Evolutionary conservation across 2,113 vertebrate genomes (phyloP).

Genomic region (Natator depressus): DNA sequence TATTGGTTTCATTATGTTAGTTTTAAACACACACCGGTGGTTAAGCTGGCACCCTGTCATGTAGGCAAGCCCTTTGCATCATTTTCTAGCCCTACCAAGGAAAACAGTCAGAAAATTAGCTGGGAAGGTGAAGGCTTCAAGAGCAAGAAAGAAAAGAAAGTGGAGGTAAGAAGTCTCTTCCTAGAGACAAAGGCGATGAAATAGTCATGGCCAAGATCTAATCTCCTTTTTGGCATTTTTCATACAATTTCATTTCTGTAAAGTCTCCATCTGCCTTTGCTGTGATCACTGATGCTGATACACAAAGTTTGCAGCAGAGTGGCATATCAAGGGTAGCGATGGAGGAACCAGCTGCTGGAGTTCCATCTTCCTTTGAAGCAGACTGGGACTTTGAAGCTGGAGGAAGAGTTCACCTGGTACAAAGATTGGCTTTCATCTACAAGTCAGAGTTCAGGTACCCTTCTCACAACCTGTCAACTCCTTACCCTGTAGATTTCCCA

Average conservation of each 20-base stretch:
- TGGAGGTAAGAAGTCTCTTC: background rate
- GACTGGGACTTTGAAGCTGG: background rate
- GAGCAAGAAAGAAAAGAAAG: background rate
- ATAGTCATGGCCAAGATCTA: accelerated
- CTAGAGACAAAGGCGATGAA: accelerated
- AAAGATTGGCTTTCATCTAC: background rate
- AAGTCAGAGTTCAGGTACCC: background rate
- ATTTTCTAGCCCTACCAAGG: background rate
- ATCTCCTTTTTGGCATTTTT: background rate
- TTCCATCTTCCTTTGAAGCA: background rate
- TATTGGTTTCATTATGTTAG: background rate
- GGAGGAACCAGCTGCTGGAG: accelerated
- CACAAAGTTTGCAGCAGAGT: accelerated
- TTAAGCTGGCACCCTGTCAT: accelerated
- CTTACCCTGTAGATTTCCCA: background rate
- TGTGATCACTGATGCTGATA: accelerated
- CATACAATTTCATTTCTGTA: background rate
- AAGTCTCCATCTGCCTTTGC: background rate
- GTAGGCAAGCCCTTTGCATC: accelerated
- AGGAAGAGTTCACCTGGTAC: background rate
- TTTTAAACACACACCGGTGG: background rate
- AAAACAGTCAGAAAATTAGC: background rate
- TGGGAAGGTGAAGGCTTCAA: background rate
- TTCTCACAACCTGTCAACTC: background rate
- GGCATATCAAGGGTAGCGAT: accelerated